Evolutionary conservation across 2,888 invertebrate species (phyloP), one percentile per base, ranked within the genome.

Genomic region (Polydrusus tereticollis): DNA sequence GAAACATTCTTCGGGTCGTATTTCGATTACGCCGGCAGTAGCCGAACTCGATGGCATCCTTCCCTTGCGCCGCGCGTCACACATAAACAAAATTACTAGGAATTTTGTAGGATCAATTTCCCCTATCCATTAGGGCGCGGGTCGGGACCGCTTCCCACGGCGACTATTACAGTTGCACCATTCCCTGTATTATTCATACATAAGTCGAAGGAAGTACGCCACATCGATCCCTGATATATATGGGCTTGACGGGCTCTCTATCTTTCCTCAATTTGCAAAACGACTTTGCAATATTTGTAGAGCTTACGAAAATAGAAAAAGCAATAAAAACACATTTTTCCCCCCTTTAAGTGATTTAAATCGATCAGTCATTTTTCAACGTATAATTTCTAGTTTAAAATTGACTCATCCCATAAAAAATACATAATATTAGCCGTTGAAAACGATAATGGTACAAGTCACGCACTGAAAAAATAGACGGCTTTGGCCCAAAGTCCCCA

Each of bases 21-120:
- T 80, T 80, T 80, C 80, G 80, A 80, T 80, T 80, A 80, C 78
- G 75, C 75, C 59, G 74, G 74, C 74, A 71, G 75, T 73, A 73
- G 66, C 62, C 74, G 59, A 70, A 59, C 70, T 70, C 70, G 69
- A 65, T 52, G 64, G 64, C 64, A 64, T 60, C 64, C 63, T 66
- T 76, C 77, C 79, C 78, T 74, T 77, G 78, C 78, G 80, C 79
- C 79, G 79, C 78, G 78, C 81, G 79, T 79, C 79, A 75, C 82
- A 79, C 82, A 82, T 82, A 82, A 82, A 84, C 83, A 83, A 84
- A 84, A 84, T 84, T 84, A 83, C 83, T 78, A 78, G 83, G 82
- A 84, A 83, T 83, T 83, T 82, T 81, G 82, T 82, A 79, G 80
- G 80, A 80, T 80, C 80, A 80, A 79, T 79, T 80, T 79, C 79